Percentiles rank a stretch among this genome's conserved stretches.
These are phyloP conservation scores for Geotria australis DNA, from an alignment of 2,797 vertebrate species.

Conservation along the genomic window DNA sequence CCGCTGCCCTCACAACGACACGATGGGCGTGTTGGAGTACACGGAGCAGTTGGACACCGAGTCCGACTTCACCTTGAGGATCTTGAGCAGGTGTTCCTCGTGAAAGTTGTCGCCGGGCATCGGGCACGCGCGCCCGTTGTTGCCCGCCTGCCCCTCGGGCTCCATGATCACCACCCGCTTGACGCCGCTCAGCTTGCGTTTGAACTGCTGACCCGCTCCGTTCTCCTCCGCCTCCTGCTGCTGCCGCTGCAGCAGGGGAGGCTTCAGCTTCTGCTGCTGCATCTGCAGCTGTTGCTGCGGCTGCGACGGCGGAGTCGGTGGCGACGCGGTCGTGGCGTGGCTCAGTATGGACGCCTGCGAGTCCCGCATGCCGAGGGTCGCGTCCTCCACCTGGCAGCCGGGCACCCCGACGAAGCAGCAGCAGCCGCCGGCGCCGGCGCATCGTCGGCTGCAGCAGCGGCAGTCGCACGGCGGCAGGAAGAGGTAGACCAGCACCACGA, in stretches of 20 bases:
- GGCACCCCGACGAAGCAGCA: constrained; percentile 5
- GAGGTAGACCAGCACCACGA: constrained; percentile 56
- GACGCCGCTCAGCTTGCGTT: constrained; percentile 43
- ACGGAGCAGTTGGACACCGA: constrained; percentile 31
- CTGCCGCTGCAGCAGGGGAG: no score
- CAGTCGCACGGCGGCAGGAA: constrained; percentile 44
- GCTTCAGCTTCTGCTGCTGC: constrained; percentile 11
- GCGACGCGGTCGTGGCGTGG: not conserved
- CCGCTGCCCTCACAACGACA: constrained; percentile 4
- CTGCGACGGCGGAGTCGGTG: not conserved
- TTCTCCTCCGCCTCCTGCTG: not conserved
- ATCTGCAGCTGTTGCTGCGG: constrained; percentile 29
- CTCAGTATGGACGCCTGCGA: constrained; percentile 43
- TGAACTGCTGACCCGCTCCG: constrained; percentile 2
- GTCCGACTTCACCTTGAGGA: constrained; percentile 18
- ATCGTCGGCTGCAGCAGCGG: constrained; percentile 13
- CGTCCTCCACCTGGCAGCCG: constrained; percentile 5
- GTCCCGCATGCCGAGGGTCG: not conserved
- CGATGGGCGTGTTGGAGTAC: constrained; percentile 35
- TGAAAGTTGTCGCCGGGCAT: constrained; percentile 8
- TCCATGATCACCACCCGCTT: constrained; percentile 85
- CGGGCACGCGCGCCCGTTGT: constrained; percentile 15
- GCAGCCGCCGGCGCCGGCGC: constrained; percentile 4
- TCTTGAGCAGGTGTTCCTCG: constrained; percentile 9
- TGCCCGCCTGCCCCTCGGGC: constrained; percentile 44